Evolutionary conservation across 2,888 invertebrate genomes (phyloP).

Genomic region (Apotomis capreana): DNA sequence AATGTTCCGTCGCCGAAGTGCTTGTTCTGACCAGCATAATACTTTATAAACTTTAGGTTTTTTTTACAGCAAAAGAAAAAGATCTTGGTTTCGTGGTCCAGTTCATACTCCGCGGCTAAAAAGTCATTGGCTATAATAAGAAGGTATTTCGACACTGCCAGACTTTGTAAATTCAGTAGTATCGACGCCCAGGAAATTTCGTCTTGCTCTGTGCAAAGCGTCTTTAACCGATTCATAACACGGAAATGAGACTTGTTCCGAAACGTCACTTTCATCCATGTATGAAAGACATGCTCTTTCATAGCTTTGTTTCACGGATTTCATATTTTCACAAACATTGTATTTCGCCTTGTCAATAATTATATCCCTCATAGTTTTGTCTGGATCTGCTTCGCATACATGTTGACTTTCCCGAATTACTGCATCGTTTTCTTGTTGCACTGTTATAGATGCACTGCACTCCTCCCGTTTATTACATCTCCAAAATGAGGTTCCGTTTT

Average conservation of each 20-base stretch:
- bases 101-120: constrained; percentile 29
- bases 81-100: constrained; percentile 28
- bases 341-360: constrained; percentile 22
- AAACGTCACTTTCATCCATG: constrained; percentile 14
- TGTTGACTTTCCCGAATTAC: constrained; percentile 13
- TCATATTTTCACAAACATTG: constrained; percentile 31
- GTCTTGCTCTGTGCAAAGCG: constrained; percentile 25
- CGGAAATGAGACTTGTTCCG: constrained; percentile 9
- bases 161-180: constrained; percentile 26
- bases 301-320: constrained; percentile 26
- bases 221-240: constrained; percentile 16
- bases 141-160: constrained; percentile 22
- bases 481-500: constrained; percentile 17
- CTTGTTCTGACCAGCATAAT: constrained; percentile 25
- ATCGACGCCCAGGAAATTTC: constrained; percentile 17
- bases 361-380: constrained; percentile 31
- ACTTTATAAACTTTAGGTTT: constrained; percentile 20
- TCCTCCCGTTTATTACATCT: constrained; percentile 15
- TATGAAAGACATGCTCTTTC: constrained; percentile 18
- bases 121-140: constrained; percentile 21
- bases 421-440: constrained; percentile 8
- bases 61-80: constrained; percentile 31
- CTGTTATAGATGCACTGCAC: constrained; percentile 24
- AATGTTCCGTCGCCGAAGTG: constrained; percentile 20
- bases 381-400: constrained; percentile 14